phyloP scores from a whole-genome alignment of 2,113 vertebrate genomes.

The Myrmophylax atrothorax region DNA sequence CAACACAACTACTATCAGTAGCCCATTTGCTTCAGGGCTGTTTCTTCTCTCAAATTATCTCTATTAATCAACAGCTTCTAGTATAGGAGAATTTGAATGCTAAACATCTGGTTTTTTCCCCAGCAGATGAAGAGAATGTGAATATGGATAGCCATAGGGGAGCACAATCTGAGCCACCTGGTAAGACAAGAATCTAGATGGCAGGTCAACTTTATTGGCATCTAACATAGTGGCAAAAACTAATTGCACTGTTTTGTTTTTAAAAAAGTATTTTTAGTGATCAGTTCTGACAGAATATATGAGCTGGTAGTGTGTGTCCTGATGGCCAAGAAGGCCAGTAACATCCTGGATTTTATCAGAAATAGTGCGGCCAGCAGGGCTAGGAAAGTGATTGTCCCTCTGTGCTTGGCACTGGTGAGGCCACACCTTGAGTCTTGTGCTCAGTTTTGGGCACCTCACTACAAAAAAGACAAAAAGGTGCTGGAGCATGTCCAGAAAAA shows the following conservation, averaged over 20 bases:
- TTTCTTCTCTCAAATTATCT: background rate
- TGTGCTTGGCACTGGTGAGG: background rate
- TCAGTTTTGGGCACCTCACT: background rate
- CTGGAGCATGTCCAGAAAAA: background rate
- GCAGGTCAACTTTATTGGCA: background rate
- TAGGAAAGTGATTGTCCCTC: background rate
- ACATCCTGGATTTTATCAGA: background rate
- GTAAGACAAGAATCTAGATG: slow-evolving; percentile 48
- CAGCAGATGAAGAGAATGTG: slow-evolving; percentile 73
- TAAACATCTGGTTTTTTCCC: background rate
- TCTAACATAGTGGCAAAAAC: background rate
- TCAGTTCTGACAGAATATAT: background rate
- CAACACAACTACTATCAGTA: background rate
- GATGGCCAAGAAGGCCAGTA: background rate
- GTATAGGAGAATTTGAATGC: background rate
- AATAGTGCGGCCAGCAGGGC: background rate
- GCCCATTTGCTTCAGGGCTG: background rate
- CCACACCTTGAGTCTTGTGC: rapidly evolving
- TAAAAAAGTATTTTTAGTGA: background rate
- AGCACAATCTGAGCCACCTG: slow-evolving; percentile 60
- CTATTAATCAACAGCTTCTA: background rate
- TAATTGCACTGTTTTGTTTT: background rate
- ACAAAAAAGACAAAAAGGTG: background rate
- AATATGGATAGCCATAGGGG: slow-evolving; percentile 65
- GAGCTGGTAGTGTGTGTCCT: background rate